Conservation (phyloP, 1,140 invertebrate genomes). For the Lasaia peninsularis region DNA sequence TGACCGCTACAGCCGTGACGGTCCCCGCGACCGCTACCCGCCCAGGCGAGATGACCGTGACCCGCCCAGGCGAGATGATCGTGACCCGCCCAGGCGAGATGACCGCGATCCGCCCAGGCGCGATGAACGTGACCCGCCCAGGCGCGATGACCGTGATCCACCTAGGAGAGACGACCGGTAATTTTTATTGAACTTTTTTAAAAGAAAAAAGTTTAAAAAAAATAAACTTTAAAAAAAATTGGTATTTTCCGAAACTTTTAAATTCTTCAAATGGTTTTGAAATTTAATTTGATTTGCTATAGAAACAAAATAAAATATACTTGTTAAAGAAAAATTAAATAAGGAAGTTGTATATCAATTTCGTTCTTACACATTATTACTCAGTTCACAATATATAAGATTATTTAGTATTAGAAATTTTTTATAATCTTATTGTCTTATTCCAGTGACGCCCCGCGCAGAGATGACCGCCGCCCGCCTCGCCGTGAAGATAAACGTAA, state of each 20-base stretch:
- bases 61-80: conserved; percentile 36
- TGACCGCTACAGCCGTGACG: conserved; percentile 35
- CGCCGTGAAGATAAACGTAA: conserved; percentile 55
- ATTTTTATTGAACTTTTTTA: background rate
- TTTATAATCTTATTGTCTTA: background rate
- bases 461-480: conserved; percentile 39
- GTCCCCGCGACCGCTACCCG: conserved; percentile 21
- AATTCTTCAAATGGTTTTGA: no score
- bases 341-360: no score
- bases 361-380: no score
- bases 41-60: conserved; percentile 28
- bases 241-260: no score
- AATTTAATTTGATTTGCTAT: no score
- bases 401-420: background rate
- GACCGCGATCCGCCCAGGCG: conserved; percentile 31
- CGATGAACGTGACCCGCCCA: conserved; percentile 29
- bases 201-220: background rate
- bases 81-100: conserved; percentile 36
- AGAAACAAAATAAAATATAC: no score
- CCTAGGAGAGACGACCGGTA: conserved; percentile 23
- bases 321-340: no score
- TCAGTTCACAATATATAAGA: background rate
- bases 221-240: no score
- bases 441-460: conserved; percentile 24
- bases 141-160: conserved; percentile 26